These are phyloP conservation scores for Aplysia californica DNA, from an alignment of 1,140 invertebrate species.

Conservation along the genomic window DNA sequence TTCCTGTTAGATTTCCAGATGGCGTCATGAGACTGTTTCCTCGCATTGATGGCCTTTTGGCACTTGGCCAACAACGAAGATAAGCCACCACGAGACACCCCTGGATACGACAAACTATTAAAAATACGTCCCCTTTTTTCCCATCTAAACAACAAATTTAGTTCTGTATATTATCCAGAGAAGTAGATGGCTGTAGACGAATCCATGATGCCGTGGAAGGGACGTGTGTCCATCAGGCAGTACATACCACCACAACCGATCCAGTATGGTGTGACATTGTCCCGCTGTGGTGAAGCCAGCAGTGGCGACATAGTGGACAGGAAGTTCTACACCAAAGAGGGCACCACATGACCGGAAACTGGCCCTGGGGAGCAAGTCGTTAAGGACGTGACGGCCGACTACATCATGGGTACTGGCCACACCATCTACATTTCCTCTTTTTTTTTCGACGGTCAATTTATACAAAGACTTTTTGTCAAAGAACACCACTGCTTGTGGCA, in stretches of 20 bases:
- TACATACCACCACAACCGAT: neutral
- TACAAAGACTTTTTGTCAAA: neutral
- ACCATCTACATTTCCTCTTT: constrained; percentile 3
- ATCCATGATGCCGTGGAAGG: neutral
- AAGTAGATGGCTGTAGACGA: neutral
- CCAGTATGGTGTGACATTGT: constrained; percentile 14
- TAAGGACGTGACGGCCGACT: neutral
- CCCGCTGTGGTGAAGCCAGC: neutral
- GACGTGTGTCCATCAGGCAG: neutral
- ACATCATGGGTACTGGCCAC: neutral
- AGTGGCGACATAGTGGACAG: neutral
- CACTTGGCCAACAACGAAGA: neutral
- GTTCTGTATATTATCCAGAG: neutral
- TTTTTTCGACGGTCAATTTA: constrained; percentile 2
- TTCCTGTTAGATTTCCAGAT: no score
- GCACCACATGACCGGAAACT: neutral
- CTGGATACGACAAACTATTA: neutral
- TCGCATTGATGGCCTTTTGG: neutral
- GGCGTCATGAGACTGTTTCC: neutral
- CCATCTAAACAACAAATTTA: neutral
- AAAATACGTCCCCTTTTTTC: neutral
- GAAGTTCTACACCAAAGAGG: constrained; percentile 6
- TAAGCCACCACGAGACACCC: neutral
- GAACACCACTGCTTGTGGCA: neutral
- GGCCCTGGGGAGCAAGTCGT: constrained; percentile 1